phyloP scores from a whole-genome alignment of 1,140 invertebrate genomes.

The Lysiphlebus fabarum region DNA sequence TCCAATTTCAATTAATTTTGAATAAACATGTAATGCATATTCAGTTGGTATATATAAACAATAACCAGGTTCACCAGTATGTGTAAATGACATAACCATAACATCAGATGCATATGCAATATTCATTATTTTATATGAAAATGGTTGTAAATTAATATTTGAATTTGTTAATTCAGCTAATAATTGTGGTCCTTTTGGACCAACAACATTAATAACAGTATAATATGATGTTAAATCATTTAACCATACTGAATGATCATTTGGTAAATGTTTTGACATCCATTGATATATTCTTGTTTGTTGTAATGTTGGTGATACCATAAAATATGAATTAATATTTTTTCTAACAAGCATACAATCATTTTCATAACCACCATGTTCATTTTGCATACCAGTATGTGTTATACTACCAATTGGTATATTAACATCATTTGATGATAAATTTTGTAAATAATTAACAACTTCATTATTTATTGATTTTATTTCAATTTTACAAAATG shows the following conservation, averaged over 20 bases:
- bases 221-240: slow-evolving; percentile 80
- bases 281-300: slow-evolving; percentile 74
- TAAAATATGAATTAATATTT: slow-evolving; percentile 70
- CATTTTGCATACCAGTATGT: slow-evolving; percentile 81
- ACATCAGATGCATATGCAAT: slow-evolving; percentile 75
- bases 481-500: slow-evolving; percentile 80
- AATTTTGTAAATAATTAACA: slow-evolving; percentile 67
- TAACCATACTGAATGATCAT: slow-evolving; percentile 64
- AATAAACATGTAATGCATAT: slow-evolving; percentile 79
- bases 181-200: slow-evolving; percentile 71
- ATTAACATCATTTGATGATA: slow-evolving; percentile 77
- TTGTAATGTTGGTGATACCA: slow-evolving; percentile 82
- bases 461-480: slow-evolving; percentile 64
- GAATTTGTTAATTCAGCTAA: slow-evolving; percentile 73
- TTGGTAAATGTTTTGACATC: slow-evolving; percentile 67
- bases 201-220: slow-evolving; percentile 81
- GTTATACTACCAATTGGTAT: slow-evolving; percentile 70
- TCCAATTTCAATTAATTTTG: slow-evolving; percentile 63
- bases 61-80: slow-evolving; percentile 81
- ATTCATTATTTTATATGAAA: slow-evolving; percentile 74
- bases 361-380: slow-evolving; percentile 76
- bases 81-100: slow-evolving; percentile 75
- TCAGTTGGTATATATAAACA: slow-evolving; percentile 77
- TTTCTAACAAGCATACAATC: slow-evolving; percentile 76
- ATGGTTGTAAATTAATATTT: slow-evolving; percentile 67